Base-by-base conservation (phyloP, 1,140 invertebrate species). In the Cyrtorhinus lividipennis region DNA sequence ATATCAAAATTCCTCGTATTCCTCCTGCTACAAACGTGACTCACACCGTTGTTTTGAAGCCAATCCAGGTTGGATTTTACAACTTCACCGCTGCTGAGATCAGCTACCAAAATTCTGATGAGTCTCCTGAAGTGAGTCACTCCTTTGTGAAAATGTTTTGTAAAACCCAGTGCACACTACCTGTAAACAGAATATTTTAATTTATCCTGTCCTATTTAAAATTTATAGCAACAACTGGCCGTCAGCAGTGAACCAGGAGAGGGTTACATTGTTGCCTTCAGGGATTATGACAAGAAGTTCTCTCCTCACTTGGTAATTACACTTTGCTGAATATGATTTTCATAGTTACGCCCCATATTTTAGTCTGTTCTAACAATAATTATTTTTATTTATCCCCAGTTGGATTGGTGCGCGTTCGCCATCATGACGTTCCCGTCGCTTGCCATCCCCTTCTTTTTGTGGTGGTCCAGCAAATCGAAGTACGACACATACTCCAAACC, bases 201-300 rank as follows among this genome's bases (percentile, higher is more conserved):
- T n/a, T n/a, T 44, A 10, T 44, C n/a, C 38, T 44, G 38, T 44
- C 38, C n/a, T 8, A 44, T 44, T 8, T 44, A n/a, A n/a, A n/a
- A n/a, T n/a, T n/a, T n/a, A n/a, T n/a, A n/a, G n/a, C n/a, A n/a
- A n/a, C 85, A 94, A 80, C 79, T 88, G 73, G 88, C 90, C 22
- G 84, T 90, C 67, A 95, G 91, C 70, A 97, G 92, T 71, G 90
- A 96, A 70, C 95, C 95, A 63, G 96, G 96, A 67, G 91, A 98
- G 77, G 94, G 93, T 66, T 86, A 87, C 56, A 96, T 99, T 74
- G 90, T 96, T 66, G 87, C 92, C 22, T 92, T 89, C 76, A 87
- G 87, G 71, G 95, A 98, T 74, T 99, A 93, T 73, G 92, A 98
- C 74, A 91, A 95, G 73, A 92, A 93, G 73, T 99, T 98, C 78